Percentiles rank a stretch among this genome's conserved stretches.
These are phyloP conservation scores for Phorcus lineatus DNA, from an alignment of 2,888 invertebrate genomes.

Conservation along the genomic window DNA sequence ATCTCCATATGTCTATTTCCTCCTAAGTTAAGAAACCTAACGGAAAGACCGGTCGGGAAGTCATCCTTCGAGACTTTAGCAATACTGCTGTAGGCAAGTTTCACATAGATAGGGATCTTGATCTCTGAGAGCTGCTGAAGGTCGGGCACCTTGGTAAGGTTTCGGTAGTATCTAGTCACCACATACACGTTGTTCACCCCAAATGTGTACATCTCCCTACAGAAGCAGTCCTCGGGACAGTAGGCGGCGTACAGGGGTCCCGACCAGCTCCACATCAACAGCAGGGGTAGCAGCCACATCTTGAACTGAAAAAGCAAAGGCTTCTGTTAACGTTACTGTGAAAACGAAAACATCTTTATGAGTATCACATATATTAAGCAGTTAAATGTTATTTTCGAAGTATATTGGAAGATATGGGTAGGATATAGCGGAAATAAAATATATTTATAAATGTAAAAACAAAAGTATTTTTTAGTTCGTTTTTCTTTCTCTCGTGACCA, in stretches of 20 bases:
- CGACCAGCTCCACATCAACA: too few relatives aligned
- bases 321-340: too few relatives aligned
- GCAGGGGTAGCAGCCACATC: too few relatives aligned
- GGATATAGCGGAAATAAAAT: too few relatives aligned
- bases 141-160: not conserved
- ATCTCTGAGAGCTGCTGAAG: not conserved
- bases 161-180: not conserved
- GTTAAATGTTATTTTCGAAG: too few relatives aligned
- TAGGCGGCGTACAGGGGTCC: not conserved
- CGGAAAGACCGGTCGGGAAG: not conserved
- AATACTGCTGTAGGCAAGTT: not conserved
- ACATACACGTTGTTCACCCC: not conserved
- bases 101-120: not conserved
- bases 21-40: not conserved
- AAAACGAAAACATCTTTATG: too few relatives aligned
- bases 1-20: not conserved
- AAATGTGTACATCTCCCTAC: not conserved
- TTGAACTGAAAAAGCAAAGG: too few relatives aligned
- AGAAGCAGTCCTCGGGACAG: not conserved
- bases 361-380: too few relatives aligned
- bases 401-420: too few relatives aligned
- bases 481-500: too few relatives aligned
- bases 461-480: too few relatives aligned
- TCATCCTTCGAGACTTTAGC: not conserved
- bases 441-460: too few relatives aligned